phyloP scores from a whole-genome alignment of 2,797 vertebrate species.

The Myotis myotis region DNA sequence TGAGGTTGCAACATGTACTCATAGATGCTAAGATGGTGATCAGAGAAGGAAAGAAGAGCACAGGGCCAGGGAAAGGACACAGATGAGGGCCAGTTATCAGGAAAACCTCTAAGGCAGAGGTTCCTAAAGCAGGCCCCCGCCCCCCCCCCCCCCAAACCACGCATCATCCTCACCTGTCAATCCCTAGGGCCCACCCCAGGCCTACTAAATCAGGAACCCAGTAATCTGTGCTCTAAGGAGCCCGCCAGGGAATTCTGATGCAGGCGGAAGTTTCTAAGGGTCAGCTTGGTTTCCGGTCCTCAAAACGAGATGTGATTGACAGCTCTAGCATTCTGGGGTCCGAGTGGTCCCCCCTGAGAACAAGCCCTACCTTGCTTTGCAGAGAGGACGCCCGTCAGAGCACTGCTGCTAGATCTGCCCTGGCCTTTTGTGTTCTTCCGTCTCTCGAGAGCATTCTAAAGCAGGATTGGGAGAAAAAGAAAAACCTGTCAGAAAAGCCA shows the following conservation, averaged over 20 bases:
- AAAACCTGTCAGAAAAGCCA: slow-evolving; percentile 52
- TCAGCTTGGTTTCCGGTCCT: rapidly evolving
- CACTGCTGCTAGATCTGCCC: slow-evolving; percentile 91
- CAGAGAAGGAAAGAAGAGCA: background rate
- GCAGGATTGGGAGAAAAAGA: slow-evolving; percentile 63
- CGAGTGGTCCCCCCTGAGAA: background rate
- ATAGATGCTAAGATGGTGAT: background rate
- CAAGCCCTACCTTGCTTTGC: slow-evolving; percentile 94
- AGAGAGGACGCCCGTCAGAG: slow-evolving; percentile 96
- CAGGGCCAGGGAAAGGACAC: too few species aligned
- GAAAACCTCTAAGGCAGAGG: background rate
- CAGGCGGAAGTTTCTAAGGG: background rate
- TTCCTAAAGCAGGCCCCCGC: background rate
- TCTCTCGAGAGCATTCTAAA: slow-evolving; percentile 94
- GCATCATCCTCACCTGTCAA: background rate
- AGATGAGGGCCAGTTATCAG: background rate
- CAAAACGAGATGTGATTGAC: rapidly evolving
- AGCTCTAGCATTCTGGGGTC: rapidly evolving
- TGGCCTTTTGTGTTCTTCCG: slow-evolving; percentile 92
- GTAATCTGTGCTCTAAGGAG: background rate
- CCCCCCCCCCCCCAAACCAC: too few species aligned
- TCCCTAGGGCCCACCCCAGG: background rate
- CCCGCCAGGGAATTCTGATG: background rate
- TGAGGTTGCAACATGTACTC: background rate
- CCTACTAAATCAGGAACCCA: background rate